A percentile compares a stretch with the other conserved stretches of the same genome.
Evolutionary conservation across 2,113 vertebrate genomes (phyloP).

Genomic region (Aphyosemion australe): DNA sequence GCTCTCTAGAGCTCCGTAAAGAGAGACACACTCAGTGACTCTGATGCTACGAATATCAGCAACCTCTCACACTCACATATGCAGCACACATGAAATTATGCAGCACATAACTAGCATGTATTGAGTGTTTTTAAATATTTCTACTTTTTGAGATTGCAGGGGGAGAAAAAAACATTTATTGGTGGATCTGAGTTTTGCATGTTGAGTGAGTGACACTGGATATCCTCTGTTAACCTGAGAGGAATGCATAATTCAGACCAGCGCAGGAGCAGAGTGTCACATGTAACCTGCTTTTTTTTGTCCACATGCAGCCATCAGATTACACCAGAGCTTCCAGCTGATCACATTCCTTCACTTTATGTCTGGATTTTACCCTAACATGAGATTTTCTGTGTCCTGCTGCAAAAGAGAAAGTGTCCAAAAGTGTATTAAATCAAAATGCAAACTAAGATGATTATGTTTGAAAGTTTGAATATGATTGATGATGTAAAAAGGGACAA

Average conservation of each 20-base stretch:
- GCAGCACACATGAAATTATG: background rate
- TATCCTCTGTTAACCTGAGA: conserved; percentile 80
- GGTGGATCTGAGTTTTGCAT: conserved; percentile 73
- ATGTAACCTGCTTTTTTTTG: conserved; percentile 47
- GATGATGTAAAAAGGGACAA: too few species aligned
- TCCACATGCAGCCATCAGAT: conserved; percentile 67
- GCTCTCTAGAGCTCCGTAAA: conserved; percentile 28
- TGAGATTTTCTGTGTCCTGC: background rate
- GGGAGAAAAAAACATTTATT: conserved; percentile 49
- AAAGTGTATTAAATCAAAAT: background rate
- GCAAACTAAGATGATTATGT: too few species aligned
- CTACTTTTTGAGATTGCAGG: background rate
- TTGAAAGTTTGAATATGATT: too few species aligned
- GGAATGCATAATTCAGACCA: conserved; percentile 93
- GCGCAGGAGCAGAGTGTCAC: conserved; percentile 69
- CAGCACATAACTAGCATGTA: background rate
- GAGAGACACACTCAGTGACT: conserved; percentile 19
- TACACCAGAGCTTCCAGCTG: conserved; percentile 56
- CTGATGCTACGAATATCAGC: conserved; percentile 1
- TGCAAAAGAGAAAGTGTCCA: background rate
- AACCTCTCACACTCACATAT: conserved; percentile 6
- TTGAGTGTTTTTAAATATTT: background rate
- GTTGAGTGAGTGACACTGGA: conserved; percentile 82
- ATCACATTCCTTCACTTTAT: conserved; percentile 53
- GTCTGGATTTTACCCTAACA: background rate